These are phyloP conservation scores for Python bivittatus DNA, from an alignment of 2,113 vertebrate genomes.

Conservation along the genomic window DNA sequence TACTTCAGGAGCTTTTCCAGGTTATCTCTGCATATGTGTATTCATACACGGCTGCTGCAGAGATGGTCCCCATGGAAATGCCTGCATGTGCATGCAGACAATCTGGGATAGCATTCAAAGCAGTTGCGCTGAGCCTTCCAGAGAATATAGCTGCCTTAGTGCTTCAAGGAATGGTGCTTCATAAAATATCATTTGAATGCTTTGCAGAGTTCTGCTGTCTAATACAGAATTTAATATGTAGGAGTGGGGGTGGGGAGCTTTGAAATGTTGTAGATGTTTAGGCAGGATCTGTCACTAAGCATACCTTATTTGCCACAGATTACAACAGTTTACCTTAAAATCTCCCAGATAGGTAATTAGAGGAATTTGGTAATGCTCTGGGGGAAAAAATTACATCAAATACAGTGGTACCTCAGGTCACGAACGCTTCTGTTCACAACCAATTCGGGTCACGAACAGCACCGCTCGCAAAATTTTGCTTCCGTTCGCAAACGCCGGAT, in stretches of 20 bases:
- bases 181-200: not conserved
- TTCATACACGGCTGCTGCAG: not conserved
- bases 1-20: not conserved
- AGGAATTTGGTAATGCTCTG: constrained; percentile 17
- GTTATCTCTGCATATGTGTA: not conserved
- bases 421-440: no score
- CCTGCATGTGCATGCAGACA: not conserved
- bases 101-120: no score
- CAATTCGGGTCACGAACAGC: no score
- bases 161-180: not conserved
- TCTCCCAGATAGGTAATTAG: not conserved
- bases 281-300: not conserved
- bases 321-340: not conserved
- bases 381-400: no score
- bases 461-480: no score
- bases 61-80: not conserved
- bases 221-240: not conserved
- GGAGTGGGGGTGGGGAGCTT: no score
- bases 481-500: no score
- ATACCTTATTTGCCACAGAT: not conserved
- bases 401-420: no score
- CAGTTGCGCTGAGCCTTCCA: not conserved
- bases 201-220: not conserved
- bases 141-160: not conserved
- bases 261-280: not conserved